Conservation (phyloP, 2,113 vertebrate species). For the Phyllostomus discolor region DNA sequence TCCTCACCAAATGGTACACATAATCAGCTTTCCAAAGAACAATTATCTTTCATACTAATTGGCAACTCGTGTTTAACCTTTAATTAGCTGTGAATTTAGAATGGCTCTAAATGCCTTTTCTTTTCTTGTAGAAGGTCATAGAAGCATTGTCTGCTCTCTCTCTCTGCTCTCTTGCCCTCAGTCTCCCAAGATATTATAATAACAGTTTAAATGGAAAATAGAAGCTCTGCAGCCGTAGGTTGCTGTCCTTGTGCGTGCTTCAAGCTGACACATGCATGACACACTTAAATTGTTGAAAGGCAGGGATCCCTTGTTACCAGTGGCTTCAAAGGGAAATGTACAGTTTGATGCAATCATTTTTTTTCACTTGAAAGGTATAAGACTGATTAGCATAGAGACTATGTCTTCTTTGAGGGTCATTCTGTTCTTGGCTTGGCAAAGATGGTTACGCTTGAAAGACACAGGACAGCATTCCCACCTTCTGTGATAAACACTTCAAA, state of each 20-base stretch:
- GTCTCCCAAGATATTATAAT: neutral
- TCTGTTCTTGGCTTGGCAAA: conserved; percentile 72
- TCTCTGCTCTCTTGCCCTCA: conserved; percentile 31
- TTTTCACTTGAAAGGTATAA: conserved; percentile 68
- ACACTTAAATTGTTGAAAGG: conserved; percentile 66
- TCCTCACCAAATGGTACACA: conserved; percentile 71
- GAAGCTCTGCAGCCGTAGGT: conserved; percentile 51
- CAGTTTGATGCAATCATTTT: conserved; percentile 73
- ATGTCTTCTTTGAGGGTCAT: conserved; percentile 65
- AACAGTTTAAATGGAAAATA: conserved; percentile 75
- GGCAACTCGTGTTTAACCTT: conserved; percentile 81
- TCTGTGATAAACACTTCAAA: conserved; percentile 32
- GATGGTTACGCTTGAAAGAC: conserved; percentile 67
- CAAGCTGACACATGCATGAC: conserved; percentile 61
- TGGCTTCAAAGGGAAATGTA: conserved; percentile 78
- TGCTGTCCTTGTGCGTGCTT: conserved; percentile 63
- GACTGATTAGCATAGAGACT: conserved; percentile 76
- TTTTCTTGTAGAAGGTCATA: conserved; percentile 78
- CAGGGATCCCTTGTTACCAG: conserved; percentile 58
- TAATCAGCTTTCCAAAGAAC: conserved; percentile 78
- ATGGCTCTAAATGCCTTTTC: conserved; percentile 69
- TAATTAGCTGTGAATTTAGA: conserved; percentile 82
- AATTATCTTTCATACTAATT: conserved; percentile 82
- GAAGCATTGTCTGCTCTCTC: conserved; percentile 65
- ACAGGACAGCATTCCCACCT: conserved; percentile 47